Evolutionary conservation across 2,888 invertebrate species (phyloP), one percentile per base, ranked within the genome.

Genomic region (Ormia ochracea): DNA sequence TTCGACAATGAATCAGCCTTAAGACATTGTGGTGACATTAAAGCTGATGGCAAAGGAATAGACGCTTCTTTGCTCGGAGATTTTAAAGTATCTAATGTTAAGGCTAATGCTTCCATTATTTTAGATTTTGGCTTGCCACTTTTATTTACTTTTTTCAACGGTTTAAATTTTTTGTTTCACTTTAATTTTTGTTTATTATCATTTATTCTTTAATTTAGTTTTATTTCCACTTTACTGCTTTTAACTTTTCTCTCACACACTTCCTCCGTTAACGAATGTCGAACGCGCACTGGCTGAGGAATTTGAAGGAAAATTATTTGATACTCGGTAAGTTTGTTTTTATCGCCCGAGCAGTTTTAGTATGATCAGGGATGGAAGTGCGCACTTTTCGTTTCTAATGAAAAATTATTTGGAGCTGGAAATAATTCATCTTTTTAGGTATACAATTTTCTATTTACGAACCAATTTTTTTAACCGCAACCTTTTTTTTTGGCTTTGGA

Each of bases 271-370:
- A 41, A n/a, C 76, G 76, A 80, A 80, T 80, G 80, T 72, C 56
- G 68, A 80, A 73, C 80, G 76, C 72, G 80, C 76, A 80, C 80
- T 80, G 80, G 48, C 72, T 50, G 26, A 59, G 41, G 72, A 72
- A 70, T 75, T 79, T 70, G 65, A 66, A 65, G 59, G 48, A 72
- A 72, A 59, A 52, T 72, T 63, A 72, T 52, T 61, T 19, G 48
- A 80, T 63, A 72, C 61, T 65, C 48, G 2, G 41, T 33, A n/a
- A 54, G 52, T 54, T 45, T 73, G 26, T 36, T 63, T 33, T 58
- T 63, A 54, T 63, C 33, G 43, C 61, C 43, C 52, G 54, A 72
- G 61, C 31, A 61, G 41, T 19, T 66, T 28, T 58, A n/a, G 23
- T 58, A 12, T n/a, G 41, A 6, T 6, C 65, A 66, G 74, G 56